Base-by-base conservation (phyloP, 2,797 vertebrate genomes). In the Rousettus madagascariensis region DNA sequence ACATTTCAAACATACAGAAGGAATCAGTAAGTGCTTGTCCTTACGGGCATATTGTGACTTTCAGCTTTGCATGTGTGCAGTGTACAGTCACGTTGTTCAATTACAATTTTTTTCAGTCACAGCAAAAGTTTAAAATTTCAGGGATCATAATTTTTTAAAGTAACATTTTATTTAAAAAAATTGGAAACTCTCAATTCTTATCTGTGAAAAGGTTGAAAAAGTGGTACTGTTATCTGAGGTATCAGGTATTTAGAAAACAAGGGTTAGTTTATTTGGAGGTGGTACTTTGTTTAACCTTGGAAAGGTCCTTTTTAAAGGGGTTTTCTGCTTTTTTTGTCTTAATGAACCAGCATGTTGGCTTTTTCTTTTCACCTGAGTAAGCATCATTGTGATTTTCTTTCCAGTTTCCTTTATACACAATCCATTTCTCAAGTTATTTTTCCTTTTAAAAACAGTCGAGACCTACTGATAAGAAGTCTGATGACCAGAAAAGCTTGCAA, bases 391-490 rank as follows among this genome's bases (percentile, higher is more conserved):
- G 28, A 68, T 95, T 93, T 88, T 84, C 57, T 75, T 80, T 84
- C 69, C 46, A 24, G 26, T 69, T 79, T 69, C 8, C 65, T 91
- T 93, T 69, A 86, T 74, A 91, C n/a, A 24, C 22, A 74, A 1
- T 53, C 33, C 30, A 59, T 66, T 93, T 92, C 74, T 96, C 38
- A 36, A 61, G n/a, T 91, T 80, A 38, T 36, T 96, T 87, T 94
- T 84, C 26, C 55, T 91, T 89, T 69, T 80, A 55, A 72, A 59
- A 86, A 53, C 19, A 84, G 24, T 95, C 17, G 30, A 85, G 61
- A 69, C 26, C 43, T 77, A n/a, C 43, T 85, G 84, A 71, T 15
- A 69, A 80, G 80, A 75, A 75, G 36, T 61, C 36, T 1, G 2
- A 24, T 46, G 30, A 38, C 59, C 36, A 69, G 91, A 68, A 69